Evolutionary conservation across 2,113 vertebrate species (phyloP).

Genomic region (Channa maculata): DNA sequence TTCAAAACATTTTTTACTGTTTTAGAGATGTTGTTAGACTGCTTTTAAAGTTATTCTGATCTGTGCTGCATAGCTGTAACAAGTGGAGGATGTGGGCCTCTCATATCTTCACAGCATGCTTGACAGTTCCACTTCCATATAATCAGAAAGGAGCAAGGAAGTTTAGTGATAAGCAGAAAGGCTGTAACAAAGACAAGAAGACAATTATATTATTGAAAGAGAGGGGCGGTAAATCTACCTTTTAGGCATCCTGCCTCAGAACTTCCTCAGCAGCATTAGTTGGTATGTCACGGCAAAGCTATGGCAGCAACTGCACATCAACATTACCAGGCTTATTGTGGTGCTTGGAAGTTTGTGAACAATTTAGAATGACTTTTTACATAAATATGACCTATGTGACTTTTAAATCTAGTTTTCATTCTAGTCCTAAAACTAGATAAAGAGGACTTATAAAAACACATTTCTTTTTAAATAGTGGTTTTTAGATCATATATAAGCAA

Average conservation of each 20-base stretch:
- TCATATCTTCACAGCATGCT: neutral
- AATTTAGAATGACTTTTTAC: too few species aligned
- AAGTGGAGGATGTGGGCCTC: neutral
- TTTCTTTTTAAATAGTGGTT: too few species aligned
- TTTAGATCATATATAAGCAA: too few species aligned
- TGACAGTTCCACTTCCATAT: neutral
- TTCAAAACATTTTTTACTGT: too few species aligned
- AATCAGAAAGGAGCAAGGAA: constrained; percentile 14
- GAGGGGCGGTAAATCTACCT: neutral
- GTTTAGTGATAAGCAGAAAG: neutral
- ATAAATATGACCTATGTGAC: too few species aligned
- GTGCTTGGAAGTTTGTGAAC: too few species aligned
- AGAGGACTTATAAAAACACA: too few species aligned
- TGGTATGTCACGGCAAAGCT: constrained; percentile 21
- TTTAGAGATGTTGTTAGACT: too few species aligned
- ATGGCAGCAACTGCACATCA: constrained; percentile 11
- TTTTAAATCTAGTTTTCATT: too few species aligned
- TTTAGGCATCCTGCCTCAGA: constrained; percentile 12
- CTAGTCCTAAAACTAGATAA: too few species aligned
- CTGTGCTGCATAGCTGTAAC: too few species aligned
- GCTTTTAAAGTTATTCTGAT: neutral
- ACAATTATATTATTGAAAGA: neutral
- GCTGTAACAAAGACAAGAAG: constrained; percentile 1
- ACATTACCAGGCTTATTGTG: neutral
- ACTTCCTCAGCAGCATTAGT: constrained; percentile 12